Conservation (phyloP, 2,113 vertebrate species). For the Brienomyrus brachyistius region DNA sequence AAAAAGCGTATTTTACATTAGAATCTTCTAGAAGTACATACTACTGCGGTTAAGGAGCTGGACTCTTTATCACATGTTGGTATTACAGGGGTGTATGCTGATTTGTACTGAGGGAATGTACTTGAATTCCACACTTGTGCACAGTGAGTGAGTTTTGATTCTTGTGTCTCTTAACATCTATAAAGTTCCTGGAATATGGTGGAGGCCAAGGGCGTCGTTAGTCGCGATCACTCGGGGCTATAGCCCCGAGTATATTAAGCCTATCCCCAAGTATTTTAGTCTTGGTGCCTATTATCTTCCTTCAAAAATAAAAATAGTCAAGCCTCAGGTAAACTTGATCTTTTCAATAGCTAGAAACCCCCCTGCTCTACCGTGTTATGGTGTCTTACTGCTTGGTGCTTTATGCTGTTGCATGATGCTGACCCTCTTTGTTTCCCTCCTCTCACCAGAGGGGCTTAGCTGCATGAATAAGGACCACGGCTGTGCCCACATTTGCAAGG, state of each 20-base stretch:
- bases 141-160: background rate
- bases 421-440: slow-evolving; percentile 30
- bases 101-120: background rate
- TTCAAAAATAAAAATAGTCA: too few species aligned
- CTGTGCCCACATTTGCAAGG: slow-evolving; percentile 94
- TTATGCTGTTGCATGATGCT: background rate
- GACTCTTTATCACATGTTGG: background rate
- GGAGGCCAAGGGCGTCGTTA: background rate
- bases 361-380: too few species aligned
- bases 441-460: slow-evolving; percentile 84
- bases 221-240: too few species aligned
- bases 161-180: background rate
- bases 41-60: background rate
- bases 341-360: too few species aligned
- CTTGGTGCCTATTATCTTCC: too few species aligned
- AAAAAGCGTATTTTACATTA: background rate
- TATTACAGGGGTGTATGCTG: background rate
- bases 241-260: too few species aligned
- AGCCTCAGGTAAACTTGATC: too few species aligned
- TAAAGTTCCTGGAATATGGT: background rate
- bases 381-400: background rate
- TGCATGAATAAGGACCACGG: slow-evolving; percentile 98
- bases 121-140: background rate
- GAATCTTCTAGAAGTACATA: background rate
- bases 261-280: too few species aligned